These are phyloP conservation scores for Elysia chlorotica DNA, from an alignment of 1,140 invertebrate species.

Conservation along the genomic window DNA sequence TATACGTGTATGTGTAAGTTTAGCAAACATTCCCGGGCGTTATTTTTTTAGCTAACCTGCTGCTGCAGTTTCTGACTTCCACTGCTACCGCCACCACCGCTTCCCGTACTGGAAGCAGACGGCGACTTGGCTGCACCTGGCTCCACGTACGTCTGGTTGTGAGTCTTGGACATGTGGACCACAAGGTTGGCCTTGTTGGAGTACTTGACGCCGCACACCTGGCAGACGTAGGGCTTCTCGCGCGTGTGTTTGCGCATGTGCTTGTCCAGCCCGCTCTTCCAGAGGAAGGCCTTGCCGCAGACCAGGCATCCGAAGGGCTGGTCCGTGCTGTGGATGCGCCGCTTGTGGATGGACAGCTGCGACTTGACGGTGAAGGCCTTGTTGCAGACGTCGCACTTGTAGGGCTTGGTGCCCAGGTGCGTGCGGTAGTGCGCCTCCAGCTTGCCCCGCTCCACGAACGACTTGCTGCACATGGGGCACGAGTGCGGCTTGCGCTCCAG, in stretches of 20 bases:
- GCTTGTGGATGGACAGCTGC: conserved; percentile 19
- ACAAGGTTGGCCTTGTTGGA: conserved; percentile 20
- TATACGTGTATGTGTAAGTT: no score
- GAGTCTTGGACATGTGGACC: conserved; percentile 13
- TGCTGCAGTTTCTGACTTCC: no score
- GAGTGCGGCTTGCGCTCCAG: conserved; percentile 22
- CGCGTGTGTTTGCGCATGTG: conserved; percentile 39
- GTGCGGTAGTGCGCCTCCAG: conserved; percentile 23
- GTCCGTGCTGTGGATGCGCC: conserved; percentile 23
- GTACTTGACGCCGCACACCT: conserved; percentile 20
- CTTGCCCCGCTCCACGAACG: conserved; percentile 15
- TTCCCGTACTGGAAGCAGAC: no score
- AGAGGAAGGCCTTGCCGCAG: conserved; percentile 23
- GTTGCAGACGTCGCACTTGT: conserved; percentile 18
- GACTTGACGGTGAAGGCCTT: conserved; percentile 22
- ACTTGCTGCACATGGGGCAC: conserved; percentile 18
- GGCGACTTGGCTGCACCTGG: no score
- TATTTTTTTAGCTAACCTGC: no score
- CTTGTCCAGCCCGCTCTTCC: conserved; percentile 23
- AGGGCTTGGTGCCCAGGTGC: conserved; percentile 22
- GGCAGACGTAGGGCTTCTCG: conserved; percentile 30
- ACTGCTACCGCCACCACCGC: no score
- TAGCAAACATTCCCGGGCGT: no score
- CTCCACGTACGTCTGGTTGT: conserved; percentile 19
- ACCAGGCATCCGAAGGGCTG: conserved; percentile 18